Conservation (phyloP, 2,888 invertebrate genomes). For the Balanococcus diminutus region DNA sequence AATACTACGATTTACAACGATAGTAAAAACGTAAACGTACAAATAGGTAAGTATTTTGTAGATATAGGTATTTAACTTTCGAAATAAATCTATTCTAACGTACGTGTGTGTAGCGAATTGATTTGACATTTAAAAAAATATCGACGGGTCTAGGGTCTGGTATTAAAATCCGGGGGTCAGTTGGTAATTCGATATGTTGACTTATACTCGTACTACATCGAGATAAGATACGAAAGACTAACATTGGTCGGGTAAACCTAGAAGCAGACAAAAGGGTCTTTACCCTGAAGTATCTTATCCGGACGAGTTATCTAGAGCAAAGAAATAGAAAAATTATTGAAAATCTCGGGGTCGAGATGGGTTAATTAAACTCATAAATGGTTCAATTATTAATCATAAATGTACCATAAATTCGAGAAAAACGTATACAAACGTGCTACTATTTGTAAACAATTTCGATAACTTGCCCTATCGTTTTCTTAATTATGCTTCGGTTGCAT, state of each 20-base stretch:
- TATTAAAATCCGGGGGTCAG: not conserved
- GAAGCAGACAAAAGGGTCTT: constrained; percentile 11
- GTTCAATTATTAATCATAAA: not conserved
- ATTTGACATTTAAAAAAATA: constrained; percentile 18
- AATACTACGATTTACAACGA: not conserved
- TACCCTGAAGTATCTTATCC: constrained; percentile 15
- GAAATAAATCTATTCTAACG: not conserved
- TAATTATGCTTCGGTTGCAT: too few species aligned
- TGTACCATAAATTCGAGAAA: not conserved
- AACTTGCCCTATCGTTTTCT: too few species aligned
- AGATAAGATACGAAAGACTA: constrained; percentile 4
- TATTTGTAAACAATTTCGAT: not conserved
- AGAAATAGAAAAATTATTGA: not conserved
- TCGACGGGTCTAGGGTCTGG: not conserved
- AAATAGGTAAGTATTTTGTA: not conserved
- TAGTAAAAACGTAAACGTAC: not conserved
- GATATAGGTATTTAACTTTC: not conserved
- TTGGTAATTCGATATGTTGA: constrained; percentile 27
- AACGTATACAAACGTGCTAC: not conserved
- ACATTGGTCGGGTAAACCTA: not conserved
- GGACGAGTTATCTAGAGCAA: not conserved
- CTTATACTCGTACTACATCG: not conserved
- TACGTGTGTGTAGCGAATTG: not conserved
- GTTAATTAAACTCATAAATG: not conserved
- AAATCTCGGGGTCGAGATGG: not conserved